Conservation (phyloP, 2,113 vertebrate species). For the Pelodiscus sinensis region DNA sequence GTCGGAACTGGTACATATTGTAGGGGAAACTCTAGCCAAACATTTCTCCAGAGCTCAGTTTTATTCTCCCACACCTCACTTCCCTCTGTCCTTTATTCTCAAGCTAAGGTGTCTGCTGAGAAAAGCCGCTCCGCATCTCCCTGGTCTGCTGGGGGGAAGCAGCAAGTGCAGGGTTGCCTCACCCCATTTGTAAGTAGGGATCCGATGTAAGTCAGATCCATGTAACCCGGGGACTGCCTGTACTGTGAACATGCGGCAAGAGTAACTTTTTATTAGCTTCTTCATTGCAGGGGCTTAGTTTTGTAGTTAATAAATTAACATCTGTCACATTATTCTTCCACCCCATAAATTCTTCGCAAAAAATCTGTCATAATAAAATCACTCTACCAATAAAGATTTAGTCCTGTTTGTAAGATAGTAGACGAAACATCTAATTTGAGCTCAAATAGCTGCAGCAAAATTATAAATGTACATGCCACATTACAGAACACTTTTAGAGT, state of each 20-base stretch:
- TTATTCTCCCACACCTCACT: no score
- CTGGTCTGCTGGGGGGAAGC: no score
- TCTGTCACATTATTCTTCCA: not conserved
- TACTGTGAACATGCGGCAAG: not conserved
- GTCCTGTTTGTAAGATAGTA: not conserved
- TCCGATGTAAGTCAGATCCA: no score
- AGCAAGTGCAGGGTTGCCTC: no score
- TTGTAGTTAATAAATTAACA: not conserved
- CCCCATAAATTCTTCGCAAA: not conserved
- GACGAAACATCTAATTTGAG: not conserved
- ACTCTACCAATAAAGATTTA: not conserved
- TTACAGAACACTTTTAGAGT: not conserved
- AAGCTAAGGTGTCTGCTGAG: no score
- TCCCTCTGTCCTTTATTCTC: no score
- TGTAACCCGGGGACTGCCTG: no score
- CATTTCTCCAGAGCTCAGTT: no score
- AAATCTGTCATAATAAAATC: not conserved
- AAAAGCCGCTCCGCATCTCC: no score
- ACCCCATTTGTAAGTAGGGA: no score
- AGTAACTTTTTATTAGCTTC: not conserved
- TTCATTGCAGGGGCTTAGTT: not conserved
- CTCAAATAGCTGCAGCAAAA: not conserved
- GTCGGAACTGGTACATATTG: no score
- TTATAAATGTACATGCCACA: not conserved
- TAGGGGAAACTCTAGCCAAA: no score